A percentile compares a stretch with the other conserved stretches of the same genome.
phyloP scores from a whole-genome alignment of 2,888 invertebrate species.

The Dromius quadrimaculatus region DNA sequence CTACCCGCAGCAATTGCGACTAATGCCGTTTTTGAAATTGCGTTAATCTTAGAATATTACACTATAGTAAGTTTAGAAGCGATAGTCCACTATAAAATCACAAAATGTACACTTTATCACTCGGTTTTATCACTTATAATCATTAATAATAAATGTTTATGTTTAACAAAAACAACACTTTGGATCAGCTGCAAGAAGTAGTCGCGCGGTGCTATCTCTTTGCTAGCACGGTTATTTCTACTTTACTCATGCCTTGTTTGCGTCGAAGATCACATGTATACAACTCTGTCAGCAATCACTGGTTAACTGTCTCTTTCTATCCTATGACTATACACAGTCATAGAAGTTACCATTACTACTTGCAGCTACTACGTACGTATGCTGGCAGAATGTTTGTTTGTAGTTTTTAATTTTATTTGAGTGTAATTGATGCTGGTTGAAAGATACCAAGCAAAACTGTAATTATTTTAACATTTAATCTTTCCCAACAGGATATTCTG shows the following conservation, averaged over 20 bases:
- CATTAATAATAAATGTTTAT: not conserved
- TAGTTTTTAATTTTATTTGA: slow-evolving; percentile 29
- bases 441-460: slow-evolving; percentile 10
- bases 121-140: not conserved
- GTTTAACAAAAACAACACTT: slow-evolving; percentile 13
- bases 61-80: slow-evolving; percentile 1
- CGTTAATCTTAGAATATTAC: not conserved
- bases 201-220: not conserved
- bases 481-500: not conserved
- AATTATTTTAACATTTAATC: slow-evolving; percentile 25
- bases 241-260: slow-evolving; percentile 26
- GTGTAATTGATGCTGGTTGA: slow-evolving; percentile 31
- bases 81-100: not conserved
- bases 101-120: slow-evolving; percentile 4
- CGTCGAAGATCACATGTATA: slow-evolving; percentile 19
- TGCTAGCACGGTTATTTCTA: slow-evolving; percentile 16
- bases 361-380: slow-evolving; percentile 23
- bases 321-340: slow-evolving; percentile 33
- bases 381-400: slow-evolving; percentile 20
- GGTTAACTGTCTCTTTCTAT: slow-evolving; percentile 28
- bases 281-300: slow-evolving; percentile 26
- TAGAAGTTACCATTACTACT: slow-evolving; percentile 36
- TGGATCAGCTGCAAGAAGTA: slow-evolving; percentile 1
- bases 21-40: not conserved
- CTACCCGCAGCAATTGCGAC: not conserved